Conservation (phyloP, 2,113 vertebrate genomes). For the Charina bottae region DNA sequence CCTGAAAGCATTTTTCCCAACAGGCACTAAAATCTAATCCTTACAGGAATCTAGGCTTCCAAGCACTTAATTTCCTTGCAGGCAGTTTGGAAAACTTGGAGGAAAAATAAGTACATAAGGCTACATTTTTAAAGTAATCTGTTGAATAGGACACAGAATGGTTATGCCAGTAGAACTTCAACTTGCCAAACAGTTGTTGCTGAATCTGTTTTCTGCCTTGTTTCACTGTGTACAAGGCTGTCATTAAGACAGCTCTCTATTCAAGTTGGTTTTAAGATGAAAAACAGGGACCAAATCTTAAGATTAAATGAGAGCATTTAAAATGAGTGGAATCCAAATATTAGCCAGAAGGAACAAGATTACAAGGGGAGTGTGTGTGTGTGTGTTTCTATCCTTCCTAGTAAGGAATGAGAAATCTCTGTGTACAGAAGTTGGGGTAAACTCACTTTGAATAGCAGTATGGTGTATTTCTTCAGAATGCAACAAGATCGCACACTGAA, state of each 20-base stretch:
- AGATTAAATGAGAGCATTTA: constrained; percentile 1
- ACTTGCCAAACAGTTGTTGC: background rate
- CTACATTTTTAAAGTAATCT: background rate
- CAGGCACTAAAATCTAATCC: background rate
- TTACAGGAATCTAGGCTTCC: background rate
- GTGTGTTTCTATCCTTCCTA: background rate
- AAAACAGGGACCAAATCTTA: background rate
- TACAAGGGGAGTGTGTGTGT: background rate
- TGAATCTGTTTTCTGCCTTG: background rate
- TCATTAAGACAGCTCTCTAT: background rate
- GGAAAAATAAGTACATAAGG: background rate
- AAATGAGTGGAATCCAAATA: background rate
- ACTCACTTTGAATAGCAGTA: background rate
- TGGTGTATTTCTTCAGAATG: constrained; percentile 31
- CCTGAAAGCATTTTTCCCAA: background rate
- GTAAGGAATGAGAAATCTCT: too few species aligned
- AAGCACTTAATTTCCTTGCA: background rate
- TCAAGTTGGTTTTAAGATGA: background rate
- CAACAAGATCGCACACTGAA: constrained; percentile 34
- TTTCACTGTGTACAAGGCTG: background rate
- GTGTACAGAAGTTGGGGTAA: background rate
- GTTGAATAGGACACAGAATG: background rate
- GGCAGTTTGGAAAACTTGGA: background rate
- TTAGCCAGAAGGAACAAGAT: background rate
- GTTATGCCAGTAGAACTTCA: background rate